phyloP scores from a whole-genome alignment of 2,888 invertebrate species.

The Acleris emargana region DNA sequence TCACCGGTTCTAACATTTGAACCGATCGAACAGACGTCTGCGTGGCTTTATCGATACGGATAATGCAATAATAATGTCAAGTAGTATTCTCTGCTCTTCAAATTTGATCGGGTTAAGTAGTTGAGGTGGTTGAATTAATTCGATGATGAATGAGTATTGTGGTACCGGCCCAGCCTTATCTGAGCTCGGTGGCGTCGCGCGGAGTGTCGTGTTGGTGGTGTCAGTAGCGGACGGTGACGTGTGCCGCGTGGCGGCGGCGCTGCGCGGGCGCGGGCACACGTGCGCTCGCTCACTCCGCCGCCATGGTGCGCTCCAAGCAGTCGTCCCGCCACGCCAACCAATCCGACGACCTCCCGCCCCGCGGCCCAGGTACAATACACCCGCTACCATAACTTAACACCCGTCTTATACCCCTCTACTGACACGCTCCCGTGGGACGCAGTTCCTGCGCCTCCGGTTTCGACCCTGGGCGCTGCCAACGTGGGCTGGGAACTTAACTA shows the following conservation, averaged over 20 bases:
- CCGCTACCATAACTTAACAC: not conserved
- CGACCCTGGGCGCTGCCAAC: conserved; percentile 23
- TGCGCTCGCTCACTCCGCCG: conserved; percentile 69
- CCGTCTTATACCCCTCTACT: not conserved
- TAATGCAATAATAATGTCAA: conserved; percentile 7
- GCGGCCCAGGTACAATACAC: conserved; percentile 72
- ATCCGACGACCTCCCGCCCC: conserved; percentile 73
- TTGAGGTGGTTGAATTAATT: not conserved
- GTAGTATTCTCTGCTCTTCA: not conserved
- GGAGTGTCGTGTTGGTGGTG: conserved; percentile 55
- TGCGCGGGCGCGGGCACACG: conserved; percentile 47
- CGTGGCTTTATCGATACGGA: conserved; percentile 25
- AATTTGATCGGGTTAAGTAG: not conserved
- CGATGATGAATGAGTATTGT: not conserved
- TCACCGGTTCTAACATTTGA: conserved; percentile 24
- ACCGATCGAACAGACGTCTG: conserved; percentile 21
- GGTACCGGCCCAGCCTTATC: not conserved
- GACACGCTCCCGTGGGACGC: not conserved
- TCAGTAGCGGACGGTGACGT: conserved; percentile 47
- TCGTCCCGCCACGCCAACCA: conserved; percentile 77
- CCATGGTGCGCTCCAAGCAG: conserved; percentile 80
- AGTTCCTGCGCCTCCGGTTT: conserved; percentile 1
- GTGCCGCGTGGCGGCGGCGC: conserved; percentile 49
- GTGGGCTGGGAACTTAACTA: conserved; percentile 27
- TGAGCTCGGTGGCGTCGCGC: conserved; percentile 37